Evolutionary conservation across 2,113 vertebrate species (phyloP), one percentile per base, ranked within the genome.

Genomic region (Psophia crepitans): DNA sequence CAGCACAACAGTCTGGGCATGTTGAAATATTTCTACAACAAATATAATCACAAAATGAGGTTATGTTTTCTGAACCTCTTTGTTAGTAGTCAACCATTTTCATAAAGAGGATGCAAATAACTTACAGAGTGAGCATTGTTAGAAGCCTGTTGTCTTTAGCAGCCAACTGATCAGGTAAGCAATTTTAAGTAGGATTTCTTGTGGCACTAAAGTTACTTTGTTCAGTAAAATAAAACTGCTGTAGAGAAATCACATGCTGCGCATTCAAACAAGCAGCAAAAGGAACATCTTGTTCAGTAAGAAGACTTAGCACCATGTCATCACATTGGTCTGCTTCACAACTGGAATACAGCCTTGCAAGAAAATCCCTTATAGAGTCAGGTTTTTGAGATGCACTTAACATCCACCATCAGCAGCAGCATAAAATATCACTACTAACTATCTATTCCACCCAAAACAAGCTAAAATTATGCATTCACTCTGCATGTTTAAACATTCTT

Each of bases 391-490:
- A 27, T 19, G 33, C 17, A 54, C 28, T 68, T 35, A 44, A 32
- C 27, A 75, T 35, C 30, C n/a, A 73, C 4, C 18, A 41, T 14
- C 6, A 4, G 0, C 0, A 0, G 48, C 35, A 61, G 20, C 37
- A 27, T 64, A 46, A 84, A 84, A 63, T 24, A 48, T 12, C 63
- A 35, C 39, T 43, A 11, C 13, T 8, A 32, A 8, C 7, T 17
- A 7, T 7, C 32, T 15, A 51, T n/a, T 70, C 19, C 21, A 56
- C 9, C 12, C 30, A 39, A 81, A 77, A 14, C 7, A 51, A 37
- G 14, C 24, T 74, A 30, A 93, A 77, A 46, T 82, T 11, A 33
- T 5, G 17, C 51, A 9, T 27, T 68, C 56, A 32, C 35, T 82
- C 26, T 46, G 32, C 20, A 33, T 37, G 8, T 41, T 88, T 18